Evolutionary conservation across 2,797 vertebrate genomes (phyloP), one percentile per base, ranked within the genome.

Genomic region (Naso thynnoides): DNA sequence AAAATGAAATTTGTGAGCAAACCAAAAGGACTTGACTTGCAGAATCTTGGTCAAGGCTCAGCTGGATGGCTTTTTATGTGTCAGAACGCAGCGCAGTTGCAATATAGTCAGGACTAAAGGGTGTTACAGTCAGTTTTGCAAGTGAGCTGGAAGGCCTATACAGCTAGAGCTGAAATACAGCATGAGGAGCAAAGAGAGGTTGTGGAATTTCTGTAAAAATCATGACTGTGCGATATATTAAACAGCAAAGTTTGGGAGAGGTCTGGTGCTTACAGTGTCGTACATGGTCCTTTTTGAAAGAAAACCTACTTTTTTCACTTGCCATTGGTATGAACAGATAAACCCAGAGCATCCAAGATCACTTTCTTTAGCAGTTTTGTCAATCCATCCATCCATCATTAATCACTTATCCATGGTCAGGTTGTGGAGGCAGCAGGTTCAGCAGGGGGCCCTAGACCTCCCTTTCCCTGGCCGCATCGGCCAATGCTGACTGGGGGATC

Each of bases 91-190:
- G 53, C 29, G 55, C 53, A 21, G 53, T 29, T 81, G 56, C 54
- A 19, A 44, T 74, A 26, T 24, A 49, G 39, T 78, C 41, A 45
- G 41, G 44, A 36, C 57, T 76, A 52, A 60, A 77, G 59, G 29
- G 27, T 29, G 26, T 61, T 56, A 48, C 11, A 63, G n/a, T 73
- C 19, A 59, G 50, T 26, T 61, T 53, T 68, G 41, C 45, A 58
- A 50, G 57, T 58, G 49, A 73, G 65, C 74, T 73, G 47, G 31
- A 71, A 72, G 63, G 78, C 10, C 14, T 65, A n/a, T n/a, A 50
- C 70, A 85, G 73, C 74, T 84, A 81, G 48, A 73, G 61, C 45
- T 68, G 52, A 85, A 82, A 29, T 70, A 69, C 72, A 83, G 68
- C 57, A 36, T 56, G 50, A 74, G 19, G 18, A 66, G 41, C 65